Base-by-base conservation (phyloP, 2,888 invertebrate genomes). In the Cosmia pyralina region DNA sequence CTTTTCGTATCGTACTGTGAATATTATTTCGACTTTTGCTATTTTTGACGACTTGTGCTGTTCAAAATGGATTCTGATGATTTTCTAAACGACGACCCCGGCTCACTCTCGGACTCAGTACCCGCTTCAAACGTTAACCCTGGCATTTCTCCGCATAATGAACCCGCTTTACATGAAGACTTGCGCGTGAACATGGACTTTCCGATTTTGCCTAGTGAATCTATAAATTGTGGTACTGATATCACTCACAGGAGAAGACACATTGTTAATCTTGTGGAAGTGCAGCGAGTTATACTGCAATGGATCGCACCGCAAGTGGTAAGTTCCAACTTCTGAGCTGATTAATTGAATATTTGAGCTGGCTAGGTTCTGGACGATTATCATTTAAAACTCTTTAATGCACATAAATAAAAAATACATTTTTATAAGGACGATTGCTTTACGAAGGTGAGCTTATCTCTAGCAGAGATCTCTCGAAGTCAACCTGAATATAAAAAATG, bases 221-320 rank as follows among this genome's bases (percentile, higher is more conserved):
- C 48, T 50, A 8, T 50, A 50, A 84, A 84, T 72, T 76, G 77
- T 50, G 48, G 48, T 50, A 7, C 17, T 17, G 48, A 50, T 7
- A 50, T 50, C 19, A 50, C 48, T 50, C 48, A 50, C 48, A 50
- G 48, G 48, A 50, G 48, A 50, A 50, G 48, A 50, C 48, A 50
- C 19, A 50, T 28, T 28, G 28, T 50, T 50, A 50, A 19, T 50
- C 48, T 19, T 19, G 48, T 50, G 48, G 48, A 50, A 50, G 48
- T 50, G 69, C 77, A 83, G 75, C 75, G 46, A 50, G 79, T 50
- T 50, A 50, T 50, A 50, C 48, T 50, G 48, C 48, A 50, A 50
- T 50, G 48, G 48, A 50, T 50, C 48, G 48, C 48, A 50, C 48
- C 50, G 8, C 19, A 50, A 50, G 19, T 50, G 19, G 50, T 50